Conservation (phyloP, 2,888 invertebrate genomes). For the Caenorhabditis auriculariae region DNA sequence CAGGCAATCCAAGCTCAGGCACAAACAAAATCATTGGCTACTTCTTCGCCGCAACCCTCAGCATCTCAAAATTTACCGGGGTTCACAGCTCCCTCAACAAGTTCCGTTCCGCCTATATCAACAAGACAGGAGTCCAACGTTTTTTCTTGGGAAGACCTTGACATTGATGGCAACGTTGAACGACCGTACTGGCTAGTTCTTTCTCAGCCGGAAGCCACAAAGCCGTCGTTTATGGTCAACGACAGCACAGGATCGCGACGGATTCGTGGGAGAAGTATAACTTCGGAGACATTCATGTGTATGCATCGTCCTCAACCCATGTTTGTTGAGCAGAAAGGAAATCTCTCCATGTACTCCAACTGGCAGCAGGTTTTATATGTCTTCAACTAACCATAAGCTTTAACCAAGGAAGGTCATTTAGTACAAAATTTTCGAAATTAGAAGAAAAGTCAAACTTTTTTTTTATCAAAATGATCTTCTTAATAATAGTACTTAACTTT, state of each 20-base stretch:
- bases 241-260: constrained; percentile 12
- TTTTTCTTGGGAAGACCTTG: not conserved
- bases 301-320: constrained; percentile 90
- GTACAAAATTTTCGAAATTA: too few relatives aligned
- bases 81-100: too few relatives aligned
- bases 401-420: too few relatives aligned
- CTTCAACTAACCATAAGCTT: not conserved
- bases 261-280: constrained; percentile 40
- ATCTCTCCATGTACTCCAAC: constrained; percentile 91
- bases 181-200: constrained; percentile 27
- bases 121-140: not conserved
- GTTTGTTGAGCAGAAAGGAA: constrained; percentile 75
- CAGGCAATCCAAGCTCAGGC: not conserved
- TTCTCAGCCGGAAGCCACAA: constrained; percentile 22
- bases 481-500: not conserved
- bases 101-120: too few relatives aligned
- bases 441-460: too few relatives aligned
- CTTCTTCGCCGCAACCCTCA: too few relatives aligned
- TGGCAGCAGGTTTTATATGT: constrained; percentile 68
- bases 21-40: too few relatives aligned
- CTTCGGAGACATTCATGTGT: constrained; percentile 79
- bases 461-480: too few relatives aligned
- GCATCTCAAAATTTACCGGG: too few relatives aligned
- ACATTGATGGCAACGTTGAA: constrained; percentile 15
- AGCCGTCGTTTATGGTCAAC: constrained; percentile 25